A percentile compares a stretch with the other conserved stretches of the same genome.
Conservation (phyloP, 2,888 invertebrate genomes). For the Drosophila yooni region DNA sequence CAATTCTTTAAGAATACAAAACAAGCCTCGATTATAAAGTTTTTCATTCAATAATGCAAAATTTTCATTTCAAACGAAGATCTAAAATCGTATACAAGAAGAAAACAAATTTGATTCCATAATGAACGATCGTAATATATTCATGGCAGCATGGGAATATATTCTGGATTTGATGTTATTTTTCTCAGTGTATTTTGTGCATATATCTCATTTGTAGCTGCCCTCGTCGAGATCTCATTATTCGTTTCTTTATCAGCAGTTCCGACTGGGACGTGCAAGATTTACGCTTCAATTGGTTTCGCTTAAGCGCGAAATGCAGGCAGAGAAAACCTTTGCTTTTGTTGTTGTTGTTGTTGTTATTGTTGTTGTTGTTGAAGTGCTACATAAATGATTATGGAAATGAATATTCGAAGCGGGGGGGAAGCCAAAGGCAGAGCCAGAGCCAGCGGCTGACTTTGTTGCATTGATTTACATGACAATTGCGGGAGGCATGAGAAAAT, state of each 20-base stretch:
- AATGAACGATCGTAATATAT: not conserved
- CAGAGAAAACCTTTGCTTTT: constrained; percentile 34
- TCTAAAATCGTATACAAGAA: not conserved
- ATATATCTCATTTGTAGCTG: constrained; percentile 15
- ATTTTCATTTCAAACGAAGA: not conserved
- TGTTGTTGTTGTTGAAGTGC: constrained; percentile 30
- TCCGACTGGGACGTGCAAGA: constrained; percentile 64
- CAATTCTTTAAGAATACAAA: not conserved
- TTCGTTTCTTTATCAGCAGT: constrained; percentile 60
- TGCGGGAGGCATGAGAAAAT: constrained; percentile 68
- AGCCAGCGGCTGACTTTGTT: constrained; percentile 30
- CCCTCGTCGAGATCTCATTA: constrained; percentile 53
- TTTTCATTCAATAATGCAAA: not conserved
- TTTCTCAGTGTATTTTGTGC: not conserved
- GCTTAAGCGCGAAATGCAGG: constrained; percentile 73
- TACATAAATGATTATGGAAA: constrained; percentile 68
- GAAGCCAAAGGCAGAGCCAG: not conserved
- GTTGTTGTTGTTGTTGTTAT: constrained; percentile 9
- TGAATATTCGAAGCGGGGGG: constrained; percentile 51
- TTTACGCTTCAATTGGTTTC: constrained; percentile 79
- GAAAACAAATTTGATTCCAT: not conserved
- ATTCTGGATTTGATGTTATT: too few species aligned
- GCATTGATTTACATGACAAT: constrained; percentile 76
- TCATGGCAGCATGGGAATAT: not conserved
- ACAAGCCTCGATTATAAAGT: not conserved